Conservation (phyloP, 2,113 vertebrate genomes). For the Alosa alosa region DNA sequence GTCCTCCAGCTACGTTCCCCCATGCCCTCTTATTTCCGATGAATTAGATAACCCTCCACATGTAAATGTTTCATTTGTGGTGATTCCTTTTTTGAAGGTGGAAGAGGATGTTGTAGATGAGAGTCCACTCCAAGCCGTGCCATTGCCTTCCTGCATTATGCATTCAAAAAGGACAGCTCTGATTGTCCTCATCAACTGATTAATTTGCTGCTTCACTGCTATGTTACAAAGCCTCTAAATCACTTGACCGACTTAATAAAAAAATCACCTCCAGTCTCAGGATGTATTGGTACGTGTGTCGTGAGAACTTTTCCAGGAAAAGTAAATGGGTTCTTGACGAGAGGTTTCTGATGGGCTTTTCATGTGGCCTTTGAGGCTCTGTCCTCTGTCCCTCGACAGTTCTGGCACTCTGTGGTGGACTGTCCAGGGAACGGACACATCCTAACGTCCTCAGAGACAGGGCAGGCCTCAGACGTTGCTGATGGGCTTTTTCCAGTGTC, state of each 20-base stretch:
- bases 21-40: background rate
- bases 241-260: background rate
- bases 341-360: background rate
- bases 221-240: background rate
- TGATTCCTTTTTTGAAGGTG: background rate
- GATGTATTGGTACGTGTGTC: background rate
- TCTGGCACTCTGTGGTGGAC: background rate
- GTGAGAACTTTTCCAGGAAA: background rate
- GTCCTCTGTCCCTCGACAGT: background rate
- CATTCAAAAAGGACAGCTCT: background rate
- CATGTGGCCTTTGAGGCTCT: background rate
- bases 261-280: background rate
- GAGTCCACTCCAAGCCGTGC: background rate
- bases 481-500: background rate
- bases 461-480: background rate
- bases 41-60: background rate
- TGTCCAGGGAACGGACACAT: background rate
- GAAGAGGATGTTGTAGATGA: background rate
- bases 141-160: background rate
- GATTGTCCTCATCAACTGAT: conserved; percentile 7
- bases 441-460: background rate
- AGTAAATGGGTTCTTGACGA: background rate
- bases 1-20: background rate
- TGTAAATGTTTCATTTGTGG: background rate
- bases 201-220: background rate